Percentiles rank a stretch among this genome's conserved stretches.
Evolutionary conservation across 2,888 invertebrate species (phyloP).

Genomic region (Dendrolimus pini): DNA sequence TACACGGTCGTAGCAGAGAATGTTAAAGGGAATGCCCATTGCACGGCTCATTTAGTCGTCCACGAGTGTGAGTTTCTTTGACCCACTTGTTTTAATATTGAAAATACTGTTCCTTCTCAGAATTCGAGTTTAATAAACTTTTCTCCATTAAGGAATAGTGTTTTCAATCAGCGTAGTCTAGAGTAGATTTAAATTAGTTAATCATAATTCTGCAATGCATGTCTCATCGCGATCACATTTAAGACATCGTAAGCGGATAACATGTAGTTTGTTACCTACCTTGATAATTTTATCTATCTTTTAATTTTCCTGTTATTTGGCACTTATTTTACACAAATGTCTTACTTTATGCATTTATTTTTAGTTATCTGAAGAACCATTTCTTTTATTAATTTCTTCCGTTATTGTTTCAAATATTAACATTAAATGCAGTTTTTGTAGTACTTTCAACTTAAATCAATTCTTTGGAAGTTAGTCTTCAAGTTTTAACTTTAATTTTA

Average conservation of each 20-base stretch:
- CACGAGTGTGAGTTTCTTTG: slow-evolving; percentile 82
- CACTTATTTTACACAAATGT: slow-evolving; percentile 21
- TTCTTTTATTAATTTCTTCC: too few species aligned
- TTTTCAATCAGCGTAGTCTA: slow-evolving; percentile 1
- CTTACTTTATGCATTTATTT: background rate
- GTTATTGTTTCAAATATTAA: too few species aligned
- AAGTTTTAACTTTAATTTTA: too few species aligned
- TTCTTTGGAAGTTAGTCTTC: too few species aligned
- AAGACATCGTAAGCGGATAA: slow-evolving; percentile 71
- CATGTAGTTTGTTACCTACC: slow-evolving; percentile 42
- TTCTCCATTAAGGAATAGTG: background rate
- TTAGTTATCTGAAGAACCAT: background rate
- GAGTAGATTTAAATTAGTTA: background rate
- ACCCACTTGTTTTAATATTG: slow-evolving; percentile 2
- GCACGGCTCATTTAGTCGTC: slow-evolving; percentile 92
- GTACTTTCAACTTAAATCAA: too few species aligned
- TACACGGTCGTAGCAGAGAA: slow-evolving; percentile 94
- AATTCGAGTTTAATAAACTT: background rate
- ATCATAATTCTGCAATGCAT: slow-evolving; percentile 32
- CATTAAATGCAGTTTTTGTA: too few species aligned
- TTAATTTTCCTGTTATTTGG: slow-evolving; percentile 58
- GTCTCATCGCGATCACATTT: slow-evolving; percentile 51
- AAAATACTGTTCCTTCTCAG: background rate
- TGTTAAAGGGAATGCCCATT: slow-evolving; percentile 85
- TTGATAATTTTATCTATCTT: slow-evolving; percentile 15